These are phyloP conservation scores for Pteropus rufus DNA, from an alignment of 2,797 vertebrate genomes.

Conservation along the genomic window DNA sequence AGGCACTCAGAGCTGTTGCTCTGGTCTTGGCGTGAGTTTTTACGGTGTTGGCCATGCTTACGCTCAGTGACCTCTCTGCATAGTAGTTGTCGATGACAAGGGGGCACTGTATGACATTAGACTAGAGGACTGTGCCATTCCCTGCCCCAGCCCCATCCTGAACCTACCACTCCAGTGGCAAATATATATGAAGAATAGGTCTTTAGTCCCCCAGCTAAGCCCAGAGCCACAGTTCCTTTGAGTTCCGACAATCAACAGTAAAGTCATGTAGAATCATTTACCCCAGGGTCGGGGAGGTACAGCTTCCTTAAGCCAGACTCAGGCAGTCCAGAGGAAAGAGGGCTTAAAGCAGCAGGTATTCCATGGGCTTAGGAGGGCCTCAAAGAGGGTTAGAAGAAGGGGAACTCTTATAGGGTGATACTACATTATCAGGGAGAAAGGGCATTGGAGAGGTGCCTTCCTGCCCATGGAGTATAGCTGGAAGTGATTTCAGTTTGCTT, in stretches of 20 bases:
- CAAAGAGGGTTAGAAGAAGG: not conserved
- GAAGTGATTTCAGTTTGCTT: not conserved
- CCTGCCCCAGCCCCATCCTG: fast-evolving
- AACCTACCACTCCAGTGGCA: not conserved
- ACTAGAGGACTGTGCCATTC: not conserved
- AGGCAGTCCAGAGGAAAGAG: not conserved
- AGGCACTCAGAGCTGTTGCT: fast-evolving
- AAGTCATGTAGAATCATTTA: not conserved
- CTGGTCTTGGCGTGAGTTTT: not conserved
- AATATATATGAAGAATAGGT: not conserved
- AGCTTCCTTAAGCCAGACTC: not conserved
- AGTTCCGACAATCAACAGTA: not conserved
- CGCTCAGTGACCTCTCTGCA: not conserved
- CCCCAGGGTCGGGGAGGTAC: not conserved
- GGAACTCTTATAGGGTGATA: not conserved
- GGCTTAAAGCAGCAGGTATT: not conserved
- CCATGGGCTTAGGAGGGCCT: not conserved
- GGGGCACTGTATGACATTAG: fast-evolving
- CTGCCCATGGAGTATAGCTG: not conserved
- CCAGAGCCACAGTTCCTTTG: not conserved
- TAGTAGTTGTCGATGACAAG: not conserved
- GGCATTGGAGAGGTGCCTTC: not conserved
- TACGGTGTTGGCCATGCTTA: not conserved
- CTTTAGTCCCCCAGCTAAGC: not conserved
- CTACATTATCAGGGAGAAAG: not conserved